These are phyloP conservation scores for Cinclus cinclus DNA, from an alignment of 2,113 vertebrate species.

Conservation along the genomic window DNA sequence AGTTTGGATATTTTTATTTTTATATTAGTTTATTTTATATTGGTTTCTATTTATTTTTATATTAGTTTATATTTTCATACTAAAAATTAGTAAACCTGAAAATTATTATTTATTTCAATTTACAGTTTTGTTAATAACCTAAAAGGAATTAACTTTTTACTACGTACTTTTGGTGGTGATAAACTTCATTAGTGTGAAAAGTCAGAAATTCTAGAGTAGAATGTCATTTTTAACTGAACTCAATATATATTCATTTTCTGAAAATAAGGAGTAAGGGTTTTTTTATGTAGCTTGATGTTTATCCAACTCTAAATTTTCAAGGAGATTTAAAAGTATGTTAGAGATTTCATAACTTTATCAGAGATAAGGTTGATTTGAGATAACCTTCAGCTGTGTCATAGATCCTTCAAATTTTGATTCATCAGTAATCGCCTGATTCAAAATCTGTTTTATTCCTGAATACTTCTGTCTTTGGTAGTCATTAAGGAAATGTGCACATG, in stretches of 20 bases:
- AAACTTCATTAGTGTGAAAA: not conserved
- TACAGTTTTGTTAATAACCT: not conserved
- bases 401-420: conserved; percentile 9
- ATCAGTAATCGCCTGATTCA: not conserved
- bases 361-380: not conserved
- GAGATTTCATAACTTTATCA: conserved; percentile 22
- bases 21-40: not conserved
- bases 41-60: not conserved
- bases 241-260: not conserved
- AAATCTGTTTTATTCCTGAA: not conserved
- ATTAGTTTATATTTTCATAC: not conserved
- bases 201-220: not conserved
- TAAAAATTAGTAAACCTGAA: not conserved
- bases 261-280: not conserved
- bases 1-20: not conserved
- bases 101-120: not conserved
- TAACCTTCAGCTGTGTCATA: not conserved
- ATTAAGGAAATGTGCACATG: not conserved
- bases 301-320: not conserved
- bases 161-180: not conserved
- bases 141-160: not conserved
- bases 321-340: not conserved
- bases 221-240: not conserved
- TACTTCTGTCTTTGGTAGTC: not conserved
- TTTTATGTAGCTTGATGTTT: not conserved